Evolutionary conservation across 2,113 vertebrate species (phyloP).

Genomic region (Lipotes vexillifer): DNA sequence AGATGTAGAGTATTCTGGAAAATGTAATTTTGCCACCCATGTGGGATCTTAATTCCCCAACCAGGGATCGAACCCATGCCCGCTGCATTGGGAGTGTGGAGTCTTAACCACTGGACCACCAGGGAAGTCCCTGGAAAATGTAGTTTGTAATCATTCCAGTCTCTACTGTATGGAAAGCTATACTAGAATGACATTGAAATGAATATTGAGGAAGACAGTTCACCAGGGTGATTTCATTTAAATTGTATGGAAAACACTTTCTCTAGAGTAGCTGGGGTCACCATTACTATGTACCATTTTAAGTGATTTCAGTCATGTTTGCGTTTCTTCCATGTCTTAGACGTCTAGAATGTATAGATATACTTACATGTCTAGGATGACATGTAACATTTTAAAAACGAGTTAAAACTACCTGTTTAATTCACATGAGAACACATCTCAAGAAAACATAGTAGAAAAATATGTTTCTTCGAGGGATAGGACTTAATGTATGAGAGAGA

Average conservation of each 20-base stretch:
- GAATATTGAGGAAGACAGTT: not conserved
- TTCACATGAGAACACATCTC: not conserved
- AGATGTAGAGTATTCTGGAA: not conserved
- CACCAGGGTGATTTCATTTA: not conserved
- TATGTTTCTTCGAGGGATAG: not conserved
- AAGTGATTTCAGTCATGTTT: not conserved
- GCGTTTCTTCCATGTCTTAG: not conserved
- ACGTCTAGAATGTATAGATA: not conserved
- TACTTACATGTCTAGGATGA: not conserved
- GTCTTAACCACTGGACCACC: too few relatives aligned
- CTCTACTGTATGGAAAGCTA: not conserved
- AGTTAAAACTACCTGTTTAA: not conserved
- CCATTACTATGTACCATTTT: not conserved
- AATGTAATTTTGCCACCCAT: too few relatives aligned
- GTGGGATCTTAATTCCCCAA: too few relatives aligned
- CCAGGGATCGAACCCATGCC: too few relatives aligned
- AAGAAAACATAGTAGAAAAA: not conserved
- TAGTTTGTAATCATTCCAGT: not conserved
- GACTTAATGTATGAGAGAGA: not conserved
- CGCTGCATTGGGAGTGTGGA: too few relatives aligned
- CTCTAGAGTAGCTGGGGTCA: not conserved
- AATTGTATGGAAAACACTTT: not conserved
- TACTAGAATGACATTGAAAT: not conserved
- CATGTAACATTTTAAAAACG: not conserved
- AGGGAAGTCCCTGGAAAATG: not conserved